Evolutionary conservation across 2,113 vertebrate genomes (phyloP).

Genomic region (Leucopsar rothschildi): DNA sequence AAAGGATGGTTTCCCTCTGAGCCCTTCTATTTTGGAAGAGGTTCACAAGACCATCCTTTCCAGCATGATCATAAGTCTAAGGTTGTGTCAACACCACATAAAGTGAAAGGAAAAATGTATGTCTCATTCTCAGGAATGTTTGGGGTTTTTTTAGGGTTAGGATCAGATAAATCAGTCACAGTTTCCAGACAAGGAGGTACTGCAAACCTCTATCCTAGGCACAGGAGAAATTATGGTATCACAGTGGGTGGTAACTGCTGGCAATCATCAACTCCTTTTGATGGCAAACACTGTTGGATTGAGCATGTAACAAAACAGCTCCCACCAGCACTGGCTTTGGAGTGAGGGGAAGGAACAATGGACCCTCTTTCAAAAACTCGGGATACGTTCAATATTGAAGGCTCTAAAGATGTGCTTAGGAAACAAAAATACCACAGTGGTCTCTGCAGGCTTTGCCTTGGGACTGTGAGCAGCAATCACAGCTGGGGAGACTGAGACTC

Average conservation of each 20-base stretch:
- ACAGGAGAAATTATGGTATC: not conserved
- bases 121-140: not conserved
- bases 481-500: not conserved
- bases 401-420: conserved; percentile 19
- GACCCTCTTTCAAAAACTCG: not conserved
- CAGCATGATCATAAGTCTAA: not conserved
- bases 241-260: conserved; percentile 39
- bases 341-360: conserved; percentile 8
- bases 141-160: not conserved
- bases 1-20: not conserved
- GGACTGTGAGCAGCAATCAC: not conserved
- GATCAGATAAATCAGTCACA: conserved; percentile 1
- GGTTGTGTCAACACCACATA: not conserved
- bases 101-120: conserved; percentile 8
- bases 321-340: not conserved
- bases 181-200: not conserved
- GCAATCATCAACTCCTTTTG: conserved; percentile 24
- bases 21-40: not conserved
- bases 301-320: conserved; percentile 17
- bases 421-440: conserved; percentile 22
- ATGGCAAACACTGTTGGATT: not conserved
- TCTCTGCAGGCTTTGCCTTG: conserved; percentile 7
- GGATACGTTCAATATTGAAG: not conserved
- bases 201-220: not conserved
- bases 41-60: not conserved